A percentile compares a stretch with the other conserved stretches of the same genome.
phyloP scores from a whole-genome alignment of 2,797 vertebrate genomes.

The Macroramphosus scolopax region DNA sequence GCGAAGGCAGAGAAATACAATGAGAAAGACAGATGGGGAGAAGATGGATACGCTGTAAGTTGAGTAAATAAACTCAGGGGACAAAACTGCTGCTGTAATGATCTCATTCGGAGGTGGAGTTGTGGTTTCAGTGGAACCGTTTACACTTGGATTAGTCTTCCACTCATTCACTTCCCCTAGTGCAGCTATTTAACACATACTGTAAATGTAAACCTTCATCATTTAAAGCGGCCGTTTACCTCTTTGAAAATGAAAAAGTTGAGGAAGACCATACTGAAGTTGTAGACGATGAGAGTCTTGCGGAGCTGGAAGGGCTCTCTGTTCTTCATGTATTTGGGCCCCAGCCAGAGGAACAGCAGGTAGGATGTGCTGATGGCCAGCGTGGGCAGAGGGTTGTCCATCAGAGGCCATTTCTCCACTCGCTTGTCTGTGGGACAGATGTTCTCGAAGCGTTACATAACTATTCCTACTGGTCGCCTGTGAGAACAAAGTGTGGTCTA shows the following conservation, averaged over 20 bases:
- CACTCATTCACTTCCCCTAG: no score
- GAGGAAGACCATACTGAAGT: conserved; percentile 98
- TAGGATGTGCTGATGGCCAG: conserved; percentile 94
- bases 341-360: conserved; percentile 95
- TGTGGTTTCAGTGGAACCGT: not conserved
- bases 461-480: conserved; percentile 1
- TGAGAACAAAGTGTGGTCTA: conserved; percentile 3
- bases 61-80: conserved; percentile 13
- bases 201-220: no score
- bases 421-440: conserved; percentile 86
- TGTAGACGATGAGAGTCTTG: conserved; percentile 91
- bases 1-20: conserved; percentile 2
- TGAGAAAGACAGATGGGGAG: not conserved
- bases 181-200: not conserved
- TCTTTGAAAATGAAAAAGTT: conserved; percentile 99
- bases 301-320: conserved; percentile 94
- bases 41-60: conserved; percentile 8
- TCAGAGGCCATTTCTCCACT: conserved; percentile 95
- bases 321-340: conserved; percentile 96
- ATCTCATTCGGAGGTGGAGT: not conserved
- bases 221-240: conserved; percentile 69
- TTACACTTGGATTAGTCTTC: not conserved
- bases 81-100: no score
- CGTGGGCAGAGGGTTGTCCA: conserved; percentile 93
- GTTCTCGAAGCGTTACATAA: conserved; percentile 34